phyloP scores from a whole-genome alignment of 2,113 vertebrate species.

The Mormoops blainvillei region DNA sequence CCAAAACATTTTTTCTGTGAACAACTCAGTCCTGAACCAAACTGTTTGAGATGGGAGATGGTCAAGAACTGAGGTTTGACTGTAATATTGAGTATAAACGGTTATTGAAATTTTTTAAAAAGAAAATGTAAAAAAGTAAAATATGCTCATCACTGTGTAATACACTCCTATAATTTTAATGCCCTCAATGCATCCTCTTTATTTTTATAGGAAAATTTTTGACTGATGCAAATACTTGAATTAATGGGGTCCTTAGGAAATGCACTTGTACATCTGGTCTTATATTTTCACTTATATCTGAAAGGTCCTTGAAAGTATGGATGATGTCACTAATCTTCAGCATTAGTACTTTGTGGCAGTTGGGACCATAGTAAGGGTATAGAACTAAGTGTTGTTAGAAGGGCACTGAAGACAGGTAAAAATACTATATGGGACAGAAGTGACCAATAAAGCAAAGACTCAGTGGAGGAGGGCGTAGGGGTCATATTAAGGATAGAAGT shows the following conservation, averaged over 20 bases:
- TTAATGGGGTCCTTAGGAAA: conserved; percentile 16
- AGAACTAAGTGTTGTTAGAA: not conserved
- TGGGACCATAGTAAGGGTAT: not conserved
- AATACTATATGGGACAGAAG: not conserved
- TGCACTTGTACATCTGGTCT: not conserved
- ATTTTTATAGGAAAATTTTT: not conserved
- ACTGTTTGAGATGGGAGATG: too few relatives aligned
- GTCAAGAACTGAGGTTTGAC: too few relatives aligned
- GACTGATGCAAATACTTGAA: not conserved
- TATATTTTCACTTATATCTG: not conserved
- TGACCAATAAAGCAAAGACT: not conserved
- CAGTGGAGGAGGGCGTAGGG: not conserved
- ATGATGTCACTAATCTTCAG: not conserved
- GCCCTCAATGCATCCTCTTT: not conserved
- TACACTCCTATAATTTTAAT: not conserved
- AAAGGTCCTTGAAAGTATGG: not conserved
- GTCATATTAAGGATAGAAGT: not conserved
- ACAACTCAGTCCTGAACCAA: too few relatives aligned
- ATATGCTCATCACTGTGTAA: not conserved
- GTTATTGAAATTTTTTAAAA: not conserved
- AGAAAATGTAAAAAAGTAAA: not conserved
- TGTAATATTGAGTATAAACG: not conserved
- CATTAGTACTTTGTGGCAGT: not conserved
- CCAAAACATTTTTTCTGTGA: too few relatives aligned
- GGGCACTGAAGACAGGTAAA: not conserved